Evolutionary conservation across 2,113 vertebrate genomes (phyloP).

Genomic region (Lucifuga dentata): DNA sequence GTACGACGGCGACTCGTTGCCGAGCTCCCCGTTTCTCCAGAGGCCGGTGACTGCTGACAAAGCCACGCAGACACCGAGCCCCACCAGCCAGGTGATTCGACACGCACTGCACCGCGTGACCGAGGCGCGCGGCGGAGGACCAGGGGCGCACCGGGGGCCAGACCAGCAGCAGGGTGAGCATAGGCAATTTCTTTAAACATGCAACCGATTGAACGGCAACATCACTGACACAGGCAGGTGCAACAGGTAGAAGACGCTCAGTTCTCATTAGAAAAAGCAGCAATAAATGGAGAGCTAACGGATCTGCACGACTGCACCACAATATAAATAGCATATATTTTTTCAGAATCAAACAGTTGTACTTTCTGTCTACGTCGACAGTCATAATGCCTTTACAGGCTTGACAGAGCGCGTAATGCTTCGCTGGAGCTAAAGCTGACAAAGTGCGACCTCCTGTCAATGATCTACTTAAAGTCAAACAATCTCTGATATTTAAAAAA

Average conservation of each 20-base stretch:
- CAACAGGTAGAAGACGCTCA: neutral
- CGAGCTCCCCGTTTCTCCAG: conserved; percentile 81
- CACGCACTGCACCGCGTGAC: conserved; percentile 74
- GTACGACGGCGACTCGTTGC: conserved; percentile 86
- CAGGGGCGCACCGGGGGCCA: conserved; percentile 27
- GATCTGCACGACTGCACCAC: too few relatives aligned
- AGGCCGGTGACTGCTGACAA: conserved; percentile 78
- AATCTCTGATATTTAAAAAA: too few relatives aligned
- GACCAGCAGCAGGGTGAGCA: conserved; percentile 77
- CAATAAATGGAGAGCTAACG: too few relatives aligned
- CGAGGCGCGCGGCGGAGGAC: conserved; percentile 43
- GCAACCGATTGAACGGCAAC: neutral
- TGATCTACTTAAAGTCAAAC: too few relatives aligned
- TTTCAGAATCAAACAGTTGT: too few relatives aligned
- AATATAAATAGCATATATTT: too few relatives aligned
- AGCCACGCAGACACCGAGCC: conserved; percentile 92
- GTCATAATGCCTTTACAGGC: too few relatives aligned
- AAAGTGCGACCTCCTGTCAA: too few relatives aligned
- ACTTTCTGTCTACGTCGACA: too few relatives aligned
- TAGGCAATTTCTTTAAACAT: neutral
- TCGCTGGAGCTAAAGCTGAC: too few relatives aligned
- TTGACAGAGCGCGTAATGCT: too few relatives aligned
- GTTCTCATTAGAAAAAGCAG: neutral
- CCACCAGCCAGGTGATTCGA: conserved; percentile 82
- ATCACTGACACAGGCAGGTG: neutral